Conservation (phyloP, 2,888 invertebrate genomes). For the Andrena fulva region DNA sequence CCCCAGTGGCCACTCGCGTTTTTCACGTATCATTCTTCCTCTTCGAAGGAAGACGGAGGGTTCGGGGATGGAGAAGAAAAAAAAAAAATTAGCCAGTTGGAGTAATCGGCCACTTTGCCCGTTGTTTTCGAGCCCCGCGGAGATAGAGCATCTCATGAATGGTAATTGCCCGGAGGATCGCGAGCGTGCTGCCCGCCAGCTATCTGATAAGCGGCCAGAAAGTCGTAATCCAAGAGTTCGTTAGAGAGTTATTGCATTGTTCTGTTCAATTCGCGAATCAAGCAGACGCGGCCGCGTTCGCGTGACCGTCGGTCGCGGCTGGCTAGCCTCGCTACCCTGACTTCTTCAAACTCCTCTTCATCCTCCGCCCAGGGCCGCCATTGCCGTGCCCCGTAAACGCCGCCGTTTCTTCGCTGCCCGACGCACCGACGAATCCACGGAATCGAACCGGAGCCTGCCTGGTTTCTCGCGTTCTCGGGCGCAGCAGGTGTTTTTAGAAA, state of each 20-base stretch:
- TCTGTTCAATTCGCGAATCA: conserved; percentile 55
- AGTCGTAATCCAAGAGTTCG: conserved; percentile 56
- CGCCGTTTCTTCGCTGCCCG: not conserved
- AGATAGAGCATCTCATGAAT: conserved; percentile 61
- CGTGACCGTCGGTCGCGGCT: conserved; percentile 82
- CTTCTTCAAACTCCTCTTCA: conserved; percentile 65
- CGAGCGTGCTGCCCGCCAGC: conserved; percentile 30
- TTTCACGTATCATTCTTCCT: conserved; percentile 43
- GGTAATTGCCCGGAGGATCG: conserved; percentile 57
- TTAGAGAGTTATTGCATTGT: conserved; percentile 63
- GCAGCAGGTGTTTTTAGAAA: conserved; percentile 38
- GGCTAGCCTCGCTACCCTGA: conserved; percentile 73
- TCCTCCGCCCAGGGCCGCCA: conserved; percentile 48
- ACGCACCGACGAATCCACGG: too few relatives aligned
- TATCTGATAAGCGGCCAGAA: conserved; percentile 59
- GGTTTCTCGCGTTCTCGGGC: not conserved
- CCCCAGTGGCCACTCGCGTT: conserved; percentile 3
- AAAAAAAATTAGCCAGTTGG: conserved; percentile 48
- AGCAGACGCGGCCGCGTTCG: conserved; percentile 72
- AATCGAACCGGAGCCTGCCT: too few relatives aligned
- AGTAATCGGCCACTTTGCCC: conserved; percentile 56
- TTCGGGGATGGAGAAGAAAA: not conserved
- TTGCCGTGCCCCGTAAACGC: conserved; percentile 15
- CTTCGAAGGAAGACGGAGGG: too few relatives aligned
- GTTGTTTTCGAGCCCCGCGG: conserved; percentile 54